These are phyloP conservation scores for Folsomia candida DNA, from an alignment of 2,888 invertebrate genomes.

Conservation along the genomic window DNA sequence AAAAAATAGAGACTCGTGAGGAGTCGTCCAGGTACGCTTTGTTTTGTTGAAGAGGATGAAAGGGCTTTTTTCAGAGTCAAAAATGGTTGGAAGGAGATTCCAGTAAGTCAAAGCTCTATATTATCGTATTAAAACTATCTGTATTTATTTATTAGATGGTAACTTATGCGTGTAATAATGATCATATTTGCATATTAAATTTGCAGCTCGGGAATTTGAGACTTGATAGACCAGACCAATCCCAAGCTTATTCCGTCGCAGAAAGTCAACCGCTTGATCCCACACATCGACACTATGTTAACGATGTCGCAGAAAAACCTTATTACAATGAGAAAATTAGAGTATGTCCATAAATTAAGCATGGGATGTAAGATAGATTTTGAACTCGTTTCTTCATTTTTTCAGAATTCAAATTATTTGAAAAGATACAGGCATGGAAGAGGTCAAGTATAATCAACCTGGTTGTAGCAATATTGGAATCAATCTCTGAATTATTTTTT, in stretches of 20 bases:
- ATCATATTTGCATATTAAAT: background rate
- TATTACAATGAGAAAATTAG: background rate
- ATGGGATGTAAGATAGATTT: background rate
- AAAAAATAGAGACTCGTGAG: constrained; percentile 14
- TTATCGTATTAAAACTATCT: background rate
- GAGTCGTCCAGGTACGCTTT: constrained; percentile 67
- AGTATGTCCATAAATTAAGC: background rate
- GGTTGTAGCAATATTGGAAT: too few species aligned
- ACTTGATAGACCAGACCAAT: background rate
- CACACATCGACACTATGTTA: background rate
- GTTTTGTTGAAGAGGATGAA: constrained; percentile 86
- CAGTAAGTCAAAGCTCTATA: constrained; percentile 67
- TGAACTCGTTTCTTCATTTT: too few species aligned
- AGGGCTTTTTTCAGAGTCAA: constrained; percentile 83
- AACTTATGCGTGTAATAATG: background rate
- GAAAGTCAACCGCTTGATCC: background rate
- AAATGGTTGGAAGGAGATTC: constrained; percentile 90
- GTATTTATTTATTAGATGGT: background rate
- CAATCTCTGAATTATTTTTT: background rate
- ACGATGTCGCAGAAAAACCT: constrained; percentile 4
- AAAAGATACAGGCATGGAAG: background rate
- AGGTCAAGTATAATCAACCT: background rate
- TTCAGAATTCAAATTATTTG: background rate
- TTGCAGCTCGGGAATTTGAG: constrained; percentile 7
- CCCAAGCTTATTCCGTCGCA: background rate